Conservation (phyloP, 1,140 invertebrate species). For the Drosophila orosa region DNA sequence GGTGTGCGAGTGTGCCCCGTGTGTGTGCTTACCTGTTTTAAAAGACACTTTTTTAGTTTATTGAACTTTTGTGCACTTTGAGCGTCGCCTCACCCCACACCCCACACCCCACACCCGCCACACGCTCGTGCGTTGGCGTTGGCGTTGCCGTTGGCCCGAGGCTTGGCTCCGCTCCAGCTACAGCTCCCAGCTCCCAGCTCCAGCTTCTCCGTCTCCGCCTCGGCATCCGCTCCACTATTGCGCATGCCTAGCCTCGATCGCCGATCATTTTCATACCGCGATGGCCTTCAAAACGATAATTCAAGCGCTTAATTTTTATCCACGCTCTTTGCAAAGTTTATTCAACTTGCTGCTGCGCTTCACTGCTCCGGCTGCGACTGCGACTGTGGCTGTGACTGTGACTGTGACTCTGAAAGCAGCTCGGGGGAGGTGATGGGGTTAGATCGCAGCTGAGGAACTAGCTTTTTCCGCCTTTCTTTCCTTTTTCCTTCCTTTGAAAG, state of each 20-base stretch:
- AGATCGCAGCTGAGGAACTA: not conserved
- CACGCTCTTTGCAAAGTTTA: constrained; percentile 80
- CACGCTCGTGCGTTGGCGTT: constrained; percentile 64
- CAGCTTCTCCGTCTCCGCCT: constrained; percentile 3
- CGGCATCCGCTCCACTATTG: constrained; percentile 56
- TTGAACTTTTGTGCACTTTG: constrained; percentile 79
- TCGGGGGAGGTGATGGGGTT: not conserved
- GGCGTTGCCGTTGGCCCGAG: constrained; percentile 13
- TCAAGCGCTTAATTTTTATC: constrained; percentile 79
- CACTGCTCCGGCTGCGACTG: constrained; percentile 2
- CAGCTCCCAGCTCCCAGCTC: constrained; percentile 5
- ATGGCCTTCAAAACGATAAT: constrained; percentile 83
- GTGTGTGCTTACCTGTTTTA: constrained; percentile 72
- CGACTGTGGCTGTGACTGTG: constrained; percentile 6
- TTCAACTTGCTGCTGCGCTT: constrained; percentile 65
- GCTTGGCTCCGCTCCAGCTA: constrained; percentile 8
- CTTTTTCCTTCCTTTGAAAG: not conserved
- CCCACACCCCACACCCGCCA: constrained; percentile 31
- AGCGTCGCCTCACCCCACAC: constrained; percentile 45
- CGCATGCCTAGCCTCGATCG: constrained; percentile 78
- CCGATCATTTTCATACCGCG: constrained; percentile 69
- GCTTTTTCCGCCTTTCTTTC: constrained; percentile 3
- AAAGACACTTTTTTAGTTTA: constrained; percentile 80
- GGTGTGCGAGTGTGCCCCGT: constrained; percentile 11
- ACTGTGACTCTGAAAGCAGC: constrained; percentile 14